Conservation (phyloP, 1,140 invertebrate species). For the Choristoneura fumiferana region DNA sequence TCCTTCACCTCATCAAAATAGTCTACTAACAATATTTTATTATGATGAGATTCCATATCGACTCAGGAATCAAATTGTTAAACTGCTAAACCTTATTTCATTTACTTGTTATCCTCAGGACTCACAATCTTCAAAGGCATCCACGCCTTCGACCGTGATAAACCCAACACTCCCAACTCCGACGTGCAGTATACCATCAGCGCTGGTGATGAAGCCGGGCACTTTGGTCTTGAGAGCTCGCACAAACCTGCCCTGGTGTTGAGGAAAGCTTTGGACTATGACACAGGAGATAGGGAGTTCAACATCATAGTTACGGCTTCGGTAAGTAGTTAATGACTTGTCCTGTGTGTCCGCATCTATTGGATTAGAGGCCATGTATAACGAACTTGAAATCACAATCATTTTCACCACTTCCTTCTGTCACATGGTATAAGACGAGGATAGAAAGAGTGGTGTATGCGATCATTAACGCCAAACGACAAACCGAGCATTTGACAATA, state of each 20-base stretch:
- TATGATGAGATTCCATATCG: no score
- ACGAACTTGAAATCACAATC: no score
- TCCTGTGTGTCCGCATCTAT: no score
- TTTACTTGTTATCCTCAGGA: conserved; percentile 69
- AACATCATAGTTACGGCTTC: conserved; percentile 86
- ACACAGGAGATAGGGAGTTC: conserved; percentile 87
- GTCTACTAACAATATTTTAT: no score
- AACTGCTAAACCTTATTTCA: conserved; percentile 16
- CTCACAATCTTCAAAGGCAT: conserved; percentile 90
- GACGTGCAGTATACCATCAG: conserved; percentile 91
- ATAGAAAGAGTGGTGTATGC: no score
- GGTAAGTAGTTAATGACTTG: conserved; percentile 82
- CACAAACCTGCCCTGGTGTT: conserved; percentile 87
- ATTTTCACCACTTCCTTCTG: no score
- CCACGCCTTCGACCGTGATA: conserved; percentile 88
- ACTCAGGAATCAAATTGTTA: no score
- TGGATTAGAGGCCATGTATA: no score
- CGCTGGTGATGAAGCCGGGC: conserved; percentile 86
- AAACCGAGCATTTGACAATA: no score
- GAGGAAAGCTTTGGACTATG: conserved; percentile 87
- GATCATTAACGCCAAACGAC: no score
- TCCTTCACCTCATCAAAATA: no score
- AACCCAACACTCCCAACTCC: conserved; percentile 93
- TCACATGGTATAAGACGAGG: no score
- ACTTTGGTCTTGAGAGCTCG: conserved; percentile 87